phyloP scores from a whole-genome alignment of 2,797 vertebrate species.

The Erethizon dorsatum region DNA sequence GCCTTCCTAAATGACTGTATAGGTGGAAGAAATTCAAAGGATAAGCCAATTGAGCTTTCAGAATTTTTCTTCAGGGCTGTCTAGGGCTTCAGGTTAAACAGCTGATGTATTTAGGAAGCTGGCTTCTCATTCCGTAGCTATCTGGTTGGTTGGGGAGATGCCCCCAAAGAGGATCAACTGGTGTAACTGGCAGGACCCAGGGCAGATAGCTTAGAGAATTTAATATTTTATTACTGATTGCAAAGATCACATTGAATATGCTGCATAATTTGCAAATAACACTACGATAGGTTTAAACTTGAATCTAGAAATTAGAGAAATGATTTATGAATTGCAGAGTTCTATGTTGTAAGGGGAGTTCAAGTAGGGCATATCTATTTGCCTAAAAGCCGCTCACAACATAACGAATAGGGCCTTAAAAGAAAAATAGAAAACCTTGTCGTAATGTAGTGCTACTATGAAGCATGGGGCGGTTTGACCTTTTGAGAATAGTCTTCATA shows the following conservation, averaged over 20 bases:
- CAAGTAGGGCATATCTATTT: neutral
- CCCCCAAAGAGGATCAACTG: neutral
- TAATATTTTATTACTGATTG: conserved; percentile 32
- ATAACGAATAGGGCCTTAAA: neutral
- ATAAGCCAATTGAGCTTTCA: neutral
- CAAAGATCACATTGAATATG: neutral
- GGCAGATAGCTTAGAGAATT: neutral
- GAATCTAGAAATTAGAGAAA: conserved; percentile 36
- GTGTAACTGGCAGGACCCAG: neutral
- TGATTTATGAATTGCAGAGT: neutral
- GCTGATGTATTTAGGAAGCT: neutral
- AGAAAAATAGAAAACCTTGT: neutral
- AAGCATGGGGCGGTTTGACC: neutral
- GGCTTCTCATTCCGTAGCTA: neutral
- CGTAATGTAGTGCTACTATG: neutral
- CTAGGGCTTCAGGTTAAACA: neutral
- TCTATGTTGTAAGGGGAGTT: neutral
- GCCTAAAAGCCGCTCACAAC: neutral
- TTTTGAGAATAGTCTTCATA: neutral
- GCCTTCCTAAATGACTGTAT: neutral
- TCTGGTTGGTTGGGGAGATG: neutral
- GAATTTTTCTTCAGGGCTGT: neutral
- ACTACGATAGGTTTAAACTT: neutral
- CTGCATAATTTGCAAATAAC: neutral
- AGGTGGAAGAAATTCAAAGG: neutral